Evolutionary conservation across 2,797 vertebrate genomes (phyloP).

Genomic region (Astyanax mexicanus): DNA sequence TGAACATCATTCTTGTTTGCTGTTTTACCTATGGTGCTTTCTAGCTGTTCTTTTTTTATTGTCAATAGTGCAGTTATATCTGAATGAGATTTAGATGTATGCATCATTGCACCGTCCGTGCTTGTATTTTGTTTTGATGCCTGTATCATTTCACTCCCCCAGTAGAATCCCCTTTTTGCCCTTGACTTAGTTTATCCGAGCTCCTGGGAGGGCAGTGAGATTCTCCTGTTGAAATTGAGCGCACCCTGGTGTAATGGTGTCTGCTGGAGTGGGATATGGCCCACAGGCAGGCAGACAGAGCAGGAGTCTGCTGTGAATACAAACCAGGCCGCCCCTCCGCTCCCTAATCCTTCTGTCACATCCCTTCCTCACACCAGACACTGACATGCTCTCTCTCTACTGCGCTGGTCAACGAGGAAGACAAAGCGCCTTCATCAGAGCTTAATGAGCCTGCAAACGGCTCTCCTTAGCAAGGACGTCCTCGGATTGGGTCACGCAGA

Average conservation of each 20-base stretch:
- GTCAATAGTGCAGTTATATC: too few relatives aligned
- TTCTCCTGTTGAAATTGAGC: conserved; percentile 51
- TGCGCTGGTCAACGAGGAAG: conserved; percentile 46
- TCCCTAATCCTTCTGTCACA: conserved; percentile 55
- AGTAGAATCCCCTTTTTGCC: conserved; percentile 42
- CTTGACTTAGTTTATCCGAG: conserved; percentile 37
- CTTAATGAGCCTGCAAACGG: conserved; percentile 63
- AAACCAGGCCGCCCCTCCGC: conserved; percentile 50
- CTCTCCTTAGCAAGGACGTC: conserved; percentile 50
- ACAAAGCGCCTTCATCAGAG: conserved; percentile 56
- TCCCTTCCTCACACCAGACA: conserved; percentile 52
- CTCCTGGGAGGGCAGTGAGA: conserved; percentile 33
- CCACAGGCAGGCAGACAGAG: conserved; percentile 44
- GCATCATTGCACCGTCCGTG: too few relatives aligned
- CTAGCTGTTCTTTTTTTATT: too few relatives aligned
- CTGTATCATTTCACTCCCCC: not conserved
- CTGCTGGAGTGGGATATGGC: conserved; percentile 53
- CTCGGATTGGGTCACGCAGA: conserved; percentile 18
- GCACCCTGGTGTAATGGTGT: conserved; percentile 48
- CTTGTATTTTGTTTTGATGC: not conserved
- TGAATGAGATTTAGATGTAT: too few relatives aligned
- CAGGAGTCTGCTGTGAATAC: conserved; percentile 55
- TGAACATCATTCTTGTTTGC: too few relatives aligned
- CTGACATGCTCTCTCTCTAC: conserved; percentile 46
- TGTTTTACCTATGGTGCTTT: too few relatives aligned